Conservation (phyloP, 2,797 vertebrate species). For the Decapterus maruadsi region DNA sequence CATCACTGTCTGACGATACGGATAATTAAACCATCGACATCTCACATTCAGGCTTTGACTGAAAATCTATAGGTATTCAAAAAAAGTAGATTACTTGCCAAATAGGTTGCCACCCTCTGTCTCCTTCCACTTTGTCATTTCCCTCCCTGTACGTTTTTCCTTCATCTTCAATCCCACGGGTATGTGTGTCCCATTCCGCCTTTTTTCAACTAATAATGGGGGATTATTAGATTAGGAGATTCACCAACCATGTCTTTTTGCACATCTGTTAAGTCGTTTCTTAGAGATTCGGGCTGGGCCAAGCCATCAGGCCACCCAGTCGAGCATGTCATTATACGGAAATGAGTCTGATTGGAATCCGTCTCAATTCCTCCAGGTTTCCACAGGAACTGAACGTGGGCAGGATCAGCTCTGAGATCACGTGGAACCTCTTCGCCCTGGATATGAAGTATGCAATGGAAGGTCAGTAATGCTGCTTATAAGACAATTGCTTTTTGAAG, state of each 20-base stretch:
- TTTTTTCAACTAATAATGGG: conserved; percentile 29
- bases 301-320: conserved; percentile 55
- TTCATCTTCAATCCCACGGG: background rate
- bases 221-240: conserved; percentile 66
- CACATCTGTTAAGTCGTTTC: conserved; percentile 64
- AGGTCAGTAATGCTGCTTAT: conserved; percentile 86
- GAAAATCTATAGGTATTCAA: conserved; percentile 76
- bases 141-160: conserved; percentile 24
- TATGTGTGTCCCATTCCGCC: background rate
- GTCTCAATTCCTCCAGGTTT: conserved; percentile 88
- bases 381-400: conserved; percentile 97
- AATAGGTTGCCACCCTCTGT: conserved; percentile 44
- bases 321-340: conserved; percentile 52
- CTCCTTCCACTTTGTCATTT: conserved; percentile 33
- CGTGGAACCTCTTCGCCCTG: conserved; percentile 94
- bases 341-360: conserved; percentile 72
- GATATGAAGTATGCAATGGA: conserved; percentile 99
- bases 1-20: conserved; percentile 55
- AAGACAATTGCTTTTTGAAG: conserved; percentile 1
- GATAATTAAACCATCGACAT: conserved; percentile 75
- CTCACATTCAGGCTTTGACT: conserved; percentile 63
- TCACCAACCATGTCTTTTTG: conserved; percentile 47
- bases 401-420: conserved; percentile 94
- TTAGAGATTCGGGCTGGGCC: conserved; percentile 53
- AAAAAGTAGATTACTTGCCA: conserved; percentile 72